Conservation (phyloP, 2,888 invertebrate species). For the Eristalis arbustorum region DNA sequence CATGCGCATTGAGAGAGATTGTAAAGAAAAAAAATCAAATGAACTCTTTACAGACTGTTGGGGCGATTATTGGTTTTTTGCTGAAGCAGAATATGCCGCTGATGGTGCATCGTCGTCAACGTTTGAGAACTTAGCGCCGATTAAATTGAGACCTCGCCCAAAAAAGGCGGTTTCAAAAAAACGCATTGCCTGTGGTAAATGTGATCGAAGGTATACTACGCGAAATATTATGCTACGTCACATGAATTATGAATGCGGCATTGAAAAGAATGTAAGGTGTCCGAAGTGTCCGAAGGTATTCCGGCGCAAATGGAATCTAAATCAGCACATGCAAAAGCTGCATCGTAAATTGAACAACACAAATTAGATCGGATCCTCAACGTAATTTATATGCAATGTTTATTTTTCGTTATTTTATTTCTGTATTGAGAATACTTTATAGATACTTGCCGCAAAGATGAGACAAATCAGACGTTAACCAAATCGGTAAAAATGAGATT, state of each 20-base stretch:
- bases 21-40: slow-evolving; percentile 23
- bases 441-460: not conserved
- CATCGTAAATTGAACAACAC: slow-evolving; percentile 66
- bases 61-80: slow-evolving; percentile 71
- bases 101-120: slow-evolving; percentile 41
- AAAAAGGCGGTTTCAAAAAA: slow-evolving; percentile 10
- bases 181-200: slow-evolving; percentile 71
- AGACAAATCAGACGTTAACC: not conserved
- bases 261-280: slow-evolving; percentile 79
- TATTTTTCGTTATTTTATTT: not conserved
- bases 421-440: not conserved
- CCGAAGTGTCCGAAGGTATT: slow-evolving; percentile 77
- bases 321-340: slow-evolving; percentile 81
- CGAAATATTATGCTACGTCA: slow-evolving; percentile 73
- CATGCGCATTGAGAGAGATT: slow-evolving; percentile 12
- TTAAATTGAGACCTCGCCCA: not conserved
- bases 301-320: slow-evolving; percentile 81
- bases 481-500: not conserved
- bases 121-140: not conserved
- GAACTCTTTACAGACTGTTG: slow-evolving; percentile 71
- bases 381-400: not conserved
- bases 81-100: slow-evolving; percentile 71
- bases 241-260: slow-evolving; percentile 76
- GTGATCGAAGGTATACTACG: slow-evolving; percentile 73
- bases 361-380: not conserved